These are phyloP conservation scores for Lampris incognitus DNA, from an alignment of 2,113 vertebrate genomes.

Conservation along the genomic window DNA sequence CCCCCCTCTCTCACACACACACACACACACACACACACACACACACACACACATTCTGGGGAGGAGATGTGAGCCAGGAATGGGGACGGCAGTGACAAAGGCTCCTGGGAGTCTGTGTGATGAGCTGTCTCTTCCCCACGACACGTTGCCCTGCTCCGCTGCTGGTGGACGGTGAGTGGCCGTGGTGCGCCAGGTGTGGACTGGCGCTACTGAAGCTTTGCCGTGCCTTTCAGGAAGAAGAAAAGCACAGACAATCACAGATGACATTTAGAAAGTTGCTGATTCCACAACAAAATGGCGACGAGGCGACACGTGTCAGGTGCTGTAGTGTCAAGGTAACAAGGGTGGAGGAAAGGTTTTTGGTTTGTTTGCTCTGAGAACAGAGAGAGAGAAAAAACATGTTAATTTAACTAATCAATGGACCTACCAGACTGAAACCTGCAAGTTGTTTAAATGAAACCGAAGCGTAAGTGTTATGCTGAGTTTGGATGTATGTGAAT, in stretches of 20 bases:
- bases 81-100: constrained; percentile 25
- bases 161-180: constrained; percentile 38
- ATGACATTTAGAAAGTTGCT: constrained; percentile 74
- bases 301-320: constrained; percentile 49
- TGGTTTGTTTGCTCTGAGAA: constrained; percentile 1
- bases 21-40: background rate
- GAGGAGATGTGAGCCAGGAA: constrained; percentile 1
- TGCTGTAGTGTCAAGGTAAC: constrained; percentile 11
- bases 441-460: background rate
- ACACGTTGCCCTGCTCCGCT: constrained; percentile 41
- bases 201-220: constrained; percentile 15
- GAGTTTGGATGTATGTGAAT: constrained; percentile 17
- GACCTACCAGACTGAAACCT: background rate
- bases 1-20: background rate
- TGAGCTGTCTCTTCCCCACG: constrained; percentile 37
- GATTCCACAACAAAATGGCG: constrained; percentile 53
- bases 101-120: constrained; percentile 30
- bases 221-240: constrained; percentile 15
- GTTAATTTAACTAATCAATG: background rate
- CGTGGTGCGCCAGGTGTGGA: background rate
- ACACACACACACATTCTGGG: constrained; percentile 14
- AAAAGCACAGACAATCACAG: constrained; percentile 56
- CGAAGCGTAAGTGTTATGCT: background rate
- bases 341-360: background rate
- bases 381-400: background rate